These are phyloP conservation scores for Ammodytes marinus DNA, from an alignment of 2,113 vertebrate species.

Conservation along the genomic window DNA sequence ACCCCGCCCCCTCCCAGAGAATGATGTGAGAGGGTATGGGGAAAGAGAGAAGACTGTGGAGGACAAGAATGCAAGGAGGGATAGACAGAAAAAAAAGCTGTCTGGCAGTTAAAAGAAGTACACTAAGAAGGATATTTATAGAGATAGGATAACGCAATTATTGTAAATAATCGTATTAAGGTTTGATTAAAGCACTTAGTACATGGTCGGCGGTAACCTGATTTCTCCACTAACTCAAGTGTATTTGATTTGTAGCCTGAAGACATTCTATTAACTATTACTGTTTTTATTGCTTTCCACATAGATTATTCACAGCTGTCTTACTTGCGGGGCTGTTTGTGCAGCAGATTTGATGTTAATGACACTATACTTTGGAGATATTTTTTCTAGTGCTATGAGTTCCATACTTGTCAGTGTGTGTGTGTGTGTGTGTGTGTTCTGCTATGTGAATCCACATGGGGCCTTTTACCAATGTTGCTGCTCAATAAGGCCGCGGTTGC, in stretches of 20 bases:
- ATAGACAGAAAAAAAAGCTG: neutral
- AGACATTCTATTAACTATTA: neutral
- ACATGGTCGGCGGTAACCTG: constrained; percentile 17
- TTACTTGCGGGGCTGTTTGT: neutral
- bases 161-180: constrained; percentile 30
- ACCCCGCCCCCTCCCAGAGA: constrained; percentile 51
- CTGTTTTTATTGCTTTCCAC: neutral
- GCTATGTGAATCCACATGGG: constrained; percentile 45
- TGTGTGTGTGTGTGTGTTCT: neutral
- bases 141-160: constrained; percentile 34
- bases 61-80: neutral
- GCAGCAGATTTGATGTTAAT: constrained; percentile 11
- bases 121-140: constrained; percentile 33
- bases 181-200: constrained; percentile 18
- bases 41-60: neutral
- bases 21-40: neutral
- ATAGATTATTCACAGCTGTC: neutral
- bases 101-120: neutral
- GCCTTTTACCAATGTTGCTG: constrained; percentile 59
- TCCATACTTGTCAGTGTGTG: constrained; percentile 36
- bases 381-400: constrained; percentile 17
- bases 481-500: constrained; percentile 51
- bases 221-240: constrained; percentile 34
- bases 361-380: constrained; percentile 5
- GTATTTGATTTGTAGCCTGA: constrained; percentile 4